These are phyloP conservation scores for Corythornis vintsioides DNA, from an alignment of 2,113 vertebrate genomes.

Conservation along the genomic window DNA sequence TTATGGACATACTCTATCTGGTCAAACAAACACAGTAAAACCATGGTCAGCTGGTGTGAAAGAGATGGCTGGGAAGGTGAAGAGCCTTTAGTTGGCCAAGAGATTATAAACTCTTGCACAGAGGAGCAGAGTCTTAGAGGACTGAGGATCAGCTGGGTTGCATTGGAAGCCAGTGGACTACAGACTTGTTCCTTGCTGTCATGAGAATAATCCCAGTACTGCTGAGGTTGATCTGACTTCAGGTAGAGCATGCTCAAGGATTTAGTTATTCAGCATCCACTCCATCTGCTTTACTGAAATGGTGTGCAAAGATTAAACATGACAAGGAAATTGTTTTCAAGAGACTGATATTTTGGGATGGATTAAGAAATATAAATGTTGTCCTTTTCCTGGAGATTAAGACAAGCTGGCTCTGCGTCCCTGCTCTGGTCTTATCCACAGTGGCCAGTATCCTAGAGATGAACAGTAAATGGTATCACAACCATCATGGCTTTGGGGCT, in stretches of 20 bases:
- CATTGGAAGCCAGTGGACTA: not conserved
- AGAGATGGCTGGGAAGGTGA: not conserved
- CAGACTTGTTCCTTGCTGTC: not conserved
- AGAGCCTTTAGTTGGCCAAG: not conserved
- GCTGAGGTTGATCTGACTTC: not conserved
- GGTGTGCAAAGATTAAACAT: not conserved
- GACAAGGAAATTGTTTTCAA: not conserved
- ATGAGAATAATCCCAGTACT: rapidly evolving
- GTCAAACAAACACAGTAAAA: not conserved
- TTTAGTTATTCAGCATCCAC: not conserved
- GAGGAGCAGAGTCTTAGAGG: not conserved
- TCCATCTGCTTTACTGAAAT: not conserved
- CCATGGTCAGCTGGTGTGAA: not conserved
- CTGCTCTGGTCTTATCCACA: constrained; percentile 69
- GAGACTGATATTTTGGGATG: not conserved
- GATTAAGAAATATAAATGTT: not conserved
- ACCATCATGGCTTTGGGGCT: constrained; percentile 65
- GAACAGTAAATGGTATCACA: constrained; percentile 44
- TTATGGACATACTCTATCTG: not conserved
- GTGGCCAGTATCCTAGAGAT: constrained; percentile 68
- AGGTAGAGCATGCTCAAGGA: not conserved
- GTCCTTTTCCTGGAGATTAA: not conserved
- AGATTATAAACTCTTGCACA: not conserved
- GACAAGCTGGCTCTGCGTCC: constrained; percentile 61
- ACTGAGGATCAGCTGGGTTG: not conserved